Evolutionary conservation across 2,797 vertebrate genomes (phyloP).

Genomic region (Lacerta bilineata): DNA sequence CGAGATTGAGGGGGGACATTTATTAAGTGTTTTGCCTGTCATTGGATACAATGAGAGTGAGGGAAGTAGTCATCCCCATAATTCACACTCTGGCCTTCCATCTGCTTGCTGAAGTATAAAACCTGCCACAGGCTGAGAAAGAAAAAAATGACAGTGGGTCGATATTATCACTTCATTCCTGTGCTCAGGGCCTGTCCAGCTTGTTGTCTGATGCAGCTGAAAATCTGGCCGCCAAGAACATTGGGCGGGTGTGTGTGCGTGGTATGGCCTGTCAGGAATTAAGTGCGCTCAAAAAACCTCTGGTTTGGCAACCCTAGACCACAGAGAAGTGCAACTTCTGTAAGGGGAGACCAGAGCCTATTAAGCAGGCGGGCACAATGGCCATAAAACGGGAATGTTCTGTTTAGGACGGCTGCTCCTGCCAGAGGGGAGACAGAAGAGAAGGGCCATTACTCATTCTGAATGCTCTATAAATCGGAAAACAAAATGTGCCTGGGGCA

Average conservation of each 20-base stretch:
- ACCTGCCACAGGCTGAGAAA: neutral
- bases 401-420: neutral
- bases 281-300: neutral
- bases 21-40: neutral
- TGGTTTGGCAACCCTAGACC: neutral
- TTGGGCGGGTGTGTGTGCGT: neutral
- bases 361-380: neutral
- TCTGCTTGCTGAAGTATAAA: neutral
- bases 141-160: neutral
- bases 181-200: neutral
- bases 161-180: neutral
- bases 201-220: neutral
- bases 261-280: rapidly evolving
- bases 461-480: neutral
- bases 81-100: neutral
- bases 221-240: neutral
- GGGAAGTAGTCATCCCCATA: too few species aligned
- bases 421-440: neutral
- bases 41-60: neutral
- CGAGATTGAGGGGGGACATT: neutral
- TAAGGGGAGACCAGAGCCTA: neutral
- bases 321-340: neutral
- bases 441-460: neutral
- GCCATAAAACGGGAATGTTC: neutral
- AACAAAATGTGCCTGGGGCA: neutral